These are phyloP conservation scores for Andrena trimmerana DNA, from an alignment of 2,888 invertebrate genomes.

Conservation along the genomic window DNA sequence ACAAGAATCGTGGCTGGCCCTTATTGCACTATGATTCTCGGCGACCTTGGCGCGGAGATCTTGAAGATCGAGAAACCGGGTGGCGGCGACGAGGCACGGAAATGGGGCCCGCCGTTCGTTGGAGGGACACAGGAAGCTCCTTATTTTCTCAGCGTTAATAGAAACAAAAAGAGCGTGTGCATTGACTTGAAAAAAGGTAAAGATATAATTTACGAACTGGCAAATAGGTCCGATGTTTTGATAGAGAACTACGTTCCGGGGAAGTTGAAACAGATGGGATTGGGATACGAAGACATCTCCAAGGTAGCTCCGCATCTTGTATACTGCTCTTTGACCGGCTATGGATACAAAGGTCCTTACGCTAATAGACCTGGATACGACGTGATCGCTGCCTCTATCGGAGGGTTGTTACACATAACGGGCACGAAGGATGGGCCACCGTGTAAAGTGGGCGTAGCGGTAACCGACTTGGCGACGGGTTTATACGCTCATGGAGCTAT, in stretches of 20 bases:
- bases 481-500: conserved; percentile 98
- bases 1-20: conserved; percentile 97
- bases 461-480: conserved; percentile 97
- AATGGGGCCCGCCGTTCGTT: conserved; percentile 97
- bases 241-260: conserved; percentile 98
- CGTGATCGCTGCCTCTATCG: conserved; percentile 96
- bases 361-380: conserved; percentile 96
- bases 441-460: conserved; percentile 96
- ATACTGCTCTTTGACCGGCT: conserved; percentile 98
- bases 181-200: conserved; percentile 93
- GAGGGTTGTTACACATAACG: conserved; percentile 95
- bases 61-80: conserved; percentile 96
- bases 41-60: conserved; percentile 96
- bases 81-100: conserved; percentile 94
- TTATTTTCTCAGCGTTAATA: conserved; percentile 95
- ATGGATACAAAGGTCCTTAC: conserved; percentile 95
- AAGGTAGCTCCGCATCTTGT: conserved; percentile 91
- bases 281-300: conserved; percentile 93
- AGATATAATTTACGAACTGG: conserved; percentile 90
- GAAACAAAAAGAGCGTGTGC: conserved; percentile 97
- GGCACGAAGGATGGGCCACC: conserved; percentile 94
- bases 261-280: conserved; percentile 90
- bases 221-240: conserved; percentile 92
- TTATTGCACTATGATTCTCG: conserved; percentile 96
- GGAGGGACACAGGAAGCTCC: conserved; percentile 88